Conservation (phyloP, 2,113 vertebrate species). For the Cromileptes altivelis region DNA sequence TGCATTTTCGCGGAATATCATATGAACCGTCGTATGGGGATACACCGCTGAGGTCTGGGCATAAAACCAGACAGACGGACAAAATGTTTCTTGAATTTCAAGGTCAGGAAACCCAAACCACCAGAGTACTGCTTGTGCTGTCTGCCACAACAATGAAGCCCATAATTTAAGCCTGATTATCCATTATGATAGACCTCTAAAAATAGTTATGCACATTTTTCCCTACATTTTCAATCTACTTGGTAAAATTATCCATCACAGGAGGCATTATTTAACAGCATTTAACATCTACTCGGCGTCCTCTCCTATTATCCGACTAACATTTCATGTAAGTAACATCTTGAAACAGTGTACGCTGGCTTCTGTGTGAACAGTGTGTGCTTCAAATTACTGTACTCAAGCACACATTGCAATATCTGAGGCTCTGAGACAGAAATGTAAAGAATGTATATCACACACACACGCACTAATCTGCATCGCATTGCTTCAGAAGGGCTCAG, state of each 20-base stretch:
- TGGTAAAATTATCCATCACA: background rate
- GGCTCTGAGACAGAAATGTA: conserved; percentile 1
- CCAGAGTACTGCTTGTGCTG: background rate
- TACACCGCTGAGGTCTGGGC: background rate
- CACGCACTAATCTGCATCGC: conserved; percentile 4
- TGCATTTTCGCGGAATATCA: too few relatives aligned
- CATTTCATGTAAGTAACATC: background rate
- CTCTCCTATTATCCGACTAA: background rate
- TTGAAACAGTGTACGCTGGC: background rate
- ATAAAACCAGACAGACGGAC: background rate
- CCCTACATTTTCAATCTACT: background rate
- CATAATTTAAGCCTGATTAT: background rate
- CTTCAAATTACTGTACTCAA: background rate
- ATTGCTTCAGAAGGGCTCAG: background rate
- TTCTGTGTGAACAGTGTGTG: background rate
- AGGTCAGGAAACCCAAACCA: background rate
- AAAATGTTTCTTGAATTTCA: background rate
- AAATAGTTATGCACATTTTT: background rate
- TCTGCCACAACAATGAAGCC: background rate
- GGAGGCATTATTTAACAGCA: background rate
- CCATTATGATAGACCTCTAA: background rate
- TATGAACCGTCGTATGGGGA: too few relatives aligned
- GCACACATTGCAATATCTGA: background rate
- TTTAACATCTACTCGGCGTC: background rate
- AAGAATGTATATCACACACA: background rate